Base-by-base conservation (phyloP, 2,888 invertebrate genomes). In the Nebria salina region DNA sequence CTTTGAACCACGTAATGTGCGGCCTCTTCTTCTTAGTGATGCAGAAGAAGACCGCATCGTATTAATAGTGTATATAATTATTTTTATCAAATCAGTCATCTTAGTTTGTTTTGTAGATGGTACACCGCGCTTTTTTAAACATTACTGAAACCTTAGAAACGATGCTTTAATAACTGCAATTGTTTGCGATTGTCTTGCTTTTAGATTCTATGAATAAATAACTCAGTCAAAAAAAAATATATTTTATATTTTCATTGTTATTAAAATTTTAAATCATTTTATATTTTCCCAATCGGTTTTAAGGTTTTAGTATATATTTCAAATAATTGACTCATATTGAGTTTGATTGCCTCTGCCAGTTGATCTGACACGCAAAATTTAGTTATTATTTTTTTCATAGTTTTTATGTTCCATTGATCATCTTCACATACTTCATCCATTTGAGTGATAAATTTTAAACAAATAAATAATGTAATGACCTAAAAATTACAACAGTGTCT, bases 291-390 rank as follows among this genome's bases (percentile, higher is more conserved):
- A 41, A 64, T 78, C 54, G 54, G 13, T 42, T 82, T 80, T 41
- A 75, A 82, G 82, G 81, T 81, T 82, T 82, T 82, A 78, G 82
- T 78, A 73, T 78, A 73, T 74, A 72, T 81, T 82, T 81, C 65
- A 83, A 83, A 82, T 81, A 80, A 74, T 75, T 79, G 79, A 76
- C 83, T 83, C 83, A 82, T 83, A 82, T 83, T 82, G 83, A 83
- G 83, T 81, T 75, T 9, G 2, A 25, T 70, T 41, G 11, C 20
- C 25, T 65, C 72, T 41, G 72, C n/a, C 75, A 80, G 80, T 80
- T 75, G 75, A 80, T 72, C 80, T 80, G 72, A 41, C 64, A 54
- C 42, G 70, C 75, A 70, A 70, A 25, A 26, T 7, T 34, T 70
- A 26, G 70, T 34, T 70, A 70, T 70, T 70, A 70, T 70, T 54